Evolutionary conservation across 2,888 invertebrate species (phyloP).

Genomic region (Drosophila mimica): DNA sequence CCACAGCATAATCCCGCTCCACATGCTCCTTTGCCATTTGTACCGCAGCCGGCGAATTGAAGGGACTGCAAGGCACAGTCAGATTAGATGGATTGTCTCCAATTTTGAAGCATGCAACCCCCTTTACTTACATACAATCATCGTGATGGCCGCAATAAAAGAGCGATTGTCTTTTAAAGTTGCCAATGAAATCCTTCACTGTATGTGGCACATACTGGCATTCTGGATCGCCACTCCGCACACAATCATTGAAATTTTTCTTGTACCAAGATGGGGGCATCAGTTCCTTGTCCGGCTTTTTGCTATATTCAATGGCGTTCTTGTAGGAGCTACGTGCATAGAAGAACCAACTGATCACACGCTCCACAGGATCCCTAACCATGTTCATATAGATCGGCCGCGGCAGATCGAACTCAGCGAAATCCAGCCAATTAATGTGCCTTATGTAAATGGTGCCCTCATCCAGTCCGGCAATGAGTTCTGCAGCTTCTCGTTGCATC

Average conservation of each 20-base stretch:
- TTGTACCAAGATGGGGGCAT: constrained; percentile 81
- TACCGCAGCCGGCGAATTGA: constrained; percentile 92
- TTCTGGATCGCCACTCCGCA: constrained; percentile 92
- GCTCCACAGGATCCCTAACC: constrained; percentile 94
- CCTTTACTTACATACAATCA: constrained; percentile 89
- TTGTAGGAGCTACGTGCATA: constrained; percentile 87
- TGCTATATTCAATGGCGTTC: constrained; percentile 89
- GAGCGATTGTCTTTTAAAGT: constrained; percentile 92
- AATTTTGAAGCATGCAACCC: background rate
- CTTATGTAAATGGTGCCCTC: constrained; percentile 93
- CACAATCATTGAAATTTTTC: constrained; percentile 93
- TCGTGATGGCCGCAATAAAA: constrained; percentile 95
- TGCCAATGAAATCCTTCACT: constrained; percentile 89
- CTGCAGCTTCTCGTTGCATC: constrained; percentile 46
- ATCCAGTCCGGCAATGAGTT: constrained; percentile 88
- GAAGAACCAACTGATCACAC: constrained; percentile 96
- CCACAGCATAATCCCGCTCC: constrained; percentile 93
- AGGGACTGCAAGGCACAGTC: constrained; percentile 86
- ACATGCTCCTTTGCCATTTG: constrained; percentile 94
- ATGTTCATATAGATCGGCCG: constrained; percentile 93
- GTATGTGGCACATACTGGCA: constrained; percentile 89
- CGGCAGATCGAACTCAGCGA: constrained; percentile 91
- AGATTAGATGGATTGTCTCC: constrained; percentile 10
- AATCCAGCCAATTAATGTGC: constrained; percentile 93
- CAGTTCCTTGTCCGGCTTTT: constrained; percentile 89